Conservation (phyloP, 92 coral and sea anemone genomes). For the Umimayanthus chanpuru region DNA sequence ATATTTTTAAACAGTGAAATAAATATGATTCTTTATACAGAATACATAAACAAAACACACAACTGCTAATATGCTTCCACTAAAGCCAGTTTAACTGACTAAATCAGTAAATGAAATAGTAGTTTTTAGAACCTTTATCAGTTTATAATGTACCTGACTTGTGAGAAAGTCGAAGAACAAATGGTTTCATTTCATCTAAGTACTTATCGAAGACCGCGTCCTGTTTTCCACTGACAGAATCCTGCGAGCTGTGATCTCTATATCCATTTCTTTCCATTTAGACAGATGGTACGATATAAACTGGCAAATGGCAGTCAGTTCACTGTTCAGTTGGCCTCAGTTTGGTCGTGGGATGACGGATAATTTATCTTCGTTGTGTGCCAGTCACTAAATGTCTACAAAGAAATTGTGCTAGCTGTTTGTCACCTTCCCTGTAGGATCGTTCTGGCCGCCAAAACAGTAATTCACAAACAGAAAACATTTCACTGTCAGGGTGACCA, state of each 20-base stretch:
- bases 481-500: neutral
- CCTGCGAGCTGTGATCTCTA: constrained; percentile 58
- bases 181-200: constrained; percentile 92
- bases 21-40: neutral
- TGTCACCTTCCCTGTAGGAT: neutral
- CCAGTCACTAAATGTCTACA: neutral
- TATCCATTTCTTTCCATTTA: constrained; percentile 79
- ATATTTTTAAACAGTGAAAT: neutral
- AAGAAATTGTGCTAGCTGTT: neutral
- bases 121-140: neutral
- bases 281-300: constrained; percentile 17
- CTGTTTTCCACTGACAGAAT: constrained; percentile 78
- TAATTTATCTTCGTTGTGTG: neutral
- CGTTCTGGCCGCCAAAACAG: neutral
- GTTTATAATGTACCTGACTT: constrained; percentile 81
- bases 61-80: neutral
- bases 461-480: constrained; percentile 1
- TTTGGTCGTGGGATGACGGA: neutral
- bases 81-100: too few relatives aligned
- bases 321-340: neutral
- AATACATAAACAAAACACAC: constrained; percentile 4
- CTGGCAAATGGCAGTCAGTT: neutral
- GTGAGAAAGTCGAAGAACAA: constrained; percentile 85
- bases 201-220: constrained; percentile 88
- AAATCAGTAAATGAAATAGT: too few relatives aligned